Evolutionary conservation across 1,140 invertebrate species (phyloP).

Genomic region (Psilanteris sp.): DNA sequence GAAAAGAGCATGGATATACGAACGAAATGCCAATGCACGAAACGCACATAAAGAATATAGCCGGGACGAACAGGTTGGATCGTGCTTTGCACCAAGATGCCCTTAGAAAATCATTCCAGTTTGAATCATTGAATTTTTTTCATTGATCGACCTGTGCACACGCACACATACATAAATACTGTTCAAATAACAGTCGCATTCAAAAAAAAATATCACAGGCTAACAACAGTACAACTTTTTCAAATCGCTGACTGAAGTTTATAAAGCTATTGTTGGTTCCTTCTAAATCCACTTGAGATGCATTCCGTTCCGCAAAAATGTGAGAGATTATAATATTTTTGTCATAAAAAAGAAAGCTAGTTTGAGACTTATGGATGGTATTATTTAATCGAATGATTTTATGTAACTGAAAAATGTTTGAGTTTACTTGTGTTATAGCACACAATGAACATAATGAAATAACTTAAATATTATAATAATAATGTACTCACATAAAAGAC

Average conservation of each 20-base stretch:
- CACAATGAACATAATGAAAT: too few species aligned
- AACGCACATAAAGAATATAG: conserved; percentile 42
- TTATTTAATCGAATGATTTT: too few species aligned
- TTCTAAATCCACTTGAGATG: conserved; percentile 47
- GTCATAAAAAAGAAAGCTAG: too few species aligned
- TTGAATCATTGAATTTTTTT: conserved; percentile 52
- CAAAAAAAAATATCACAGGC: conserved; percentile 29
- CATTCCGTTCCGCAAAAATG: conserved; percentile 54
- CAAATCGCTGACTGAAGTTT: conserved; percentile 46
- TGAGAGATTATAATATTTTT: conserved; percentile 39
- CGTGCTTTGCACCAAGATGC: conserved; percentile 34
- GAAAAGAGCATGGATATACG: conserved; percentile 29
- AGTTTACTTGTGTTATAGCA: too few species aligned
- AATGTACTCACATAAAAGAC: too few species aligned
- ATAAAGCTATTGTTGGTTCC: conserved; percentile 48
- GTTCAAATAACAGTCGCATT: conserved; percentile 39
- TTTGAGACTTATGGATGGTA: too few species aligned
- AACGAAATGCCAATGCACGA: conserved; percentile 45
- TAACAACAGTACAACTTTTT: conserved; percentile 50
- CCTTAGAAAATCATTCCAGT: conserved; percentile 54
- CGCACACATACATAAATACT: too few species aligned
- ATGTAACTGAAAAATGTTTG: too few species aligned
- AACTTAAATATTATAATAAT: too few species aligned
- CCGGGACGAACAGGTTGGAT: conserved; percentile 41
- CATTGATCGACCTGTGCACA: conserved; percentile 48